These are phyloP conservation scores for Miniopterus natalensis DNA, from an alignment of 2,113 vertebrate species.

Conservation along the genomic window DNA sequence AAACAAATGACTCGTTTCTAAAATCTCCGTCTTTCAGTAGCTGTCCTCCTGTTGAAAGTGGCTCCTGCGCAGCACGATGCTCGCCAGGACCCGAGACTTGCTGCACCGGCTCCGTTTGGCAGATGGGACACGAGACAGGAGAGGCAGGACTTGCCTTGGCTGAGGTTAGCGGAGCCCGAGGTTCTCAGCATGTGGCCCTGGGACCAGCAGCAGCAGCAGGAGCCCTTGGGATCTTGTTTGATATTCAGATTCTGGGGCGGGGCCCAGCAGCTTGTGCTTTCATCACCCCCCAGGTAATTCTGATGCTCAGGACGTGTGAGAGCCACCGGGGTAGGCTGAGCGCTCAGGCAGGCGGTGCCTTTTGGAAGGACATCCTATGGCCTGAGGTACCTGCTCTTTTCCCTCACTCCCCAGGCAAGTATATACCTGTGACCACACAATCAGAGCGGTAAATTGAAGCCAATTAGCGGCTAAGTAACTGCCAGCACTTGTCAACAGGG, in stretches of 20 bases:
- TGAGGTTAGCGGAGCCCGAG: neutral
- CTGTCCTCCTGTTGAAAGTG: accelerated
- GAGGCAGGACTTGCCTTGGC: neutral
- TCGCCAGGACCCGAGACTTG: neutral
- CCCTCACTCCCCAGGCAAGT: slow-evolving; percentile 57
- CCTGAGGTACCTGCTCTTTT: neutral
- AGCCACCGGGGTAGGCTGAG: neutral
- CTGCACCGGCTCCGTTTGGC: neutral
- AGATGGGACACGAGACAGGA: neutral
- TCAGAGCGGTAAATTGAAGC: slow-evolving; percentile 83
- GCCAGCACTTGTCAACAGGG: slow-evolving; percentile 82
- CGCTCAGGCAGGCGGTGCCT: neutral
- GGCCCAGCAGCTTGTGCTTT: neutral
- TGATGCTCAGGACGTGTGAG: neutral
- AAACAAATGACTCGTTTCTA: neutral
- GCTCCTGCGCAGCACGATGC: accelerated
- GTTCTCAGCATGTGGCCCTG: neutral
- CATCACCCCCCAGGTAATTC: too few species aligned
- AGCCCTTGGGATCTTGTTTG: neutral
- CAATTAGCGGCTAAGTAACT: slow-evolving; percentile 79
- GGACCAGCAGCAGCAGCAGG: too few species aligned
- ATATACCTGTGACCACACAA: slow-evolving; percentile 80
- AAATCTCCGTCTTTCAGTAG: accelerated
- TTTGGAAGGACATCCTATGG: neutral
- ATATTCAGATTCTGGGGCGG: neutral